These are phyloP conservation scores for Hypselothyrea guttata DNA, from an alignment of 2,888 invertebrate species.

Conservation along the genomic window DNA sequence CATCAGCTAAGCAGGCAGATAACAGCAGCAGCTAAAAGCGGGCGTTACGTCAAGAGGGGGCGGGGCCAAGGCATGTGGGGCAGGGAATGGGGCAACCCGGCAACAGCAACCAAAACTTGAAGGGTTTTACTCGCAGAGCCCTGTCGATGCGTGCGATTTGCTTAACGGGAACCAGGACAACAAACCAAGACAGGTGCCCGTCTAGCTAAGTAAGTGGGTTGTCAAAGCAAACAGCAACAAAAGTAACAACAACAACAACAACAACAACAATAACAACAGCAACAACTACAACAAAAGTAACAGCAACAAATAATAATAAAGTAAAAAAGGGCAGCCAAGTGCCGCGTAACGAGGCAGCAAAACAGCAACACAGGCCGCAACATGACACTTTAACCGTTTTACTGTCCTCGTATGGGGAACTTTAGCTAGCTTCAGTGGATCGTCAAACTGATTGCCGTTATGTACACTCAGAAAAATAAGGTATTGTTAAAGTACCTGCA, in stretches of 20 bases:
- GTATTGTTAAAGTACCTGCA: too few species aligned
- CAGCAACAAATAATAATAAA: constrained; percentile 69
- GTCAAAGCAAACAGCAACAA: constrained; percentile 72
- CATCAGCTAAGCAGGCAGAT: constrained; percentile 68
- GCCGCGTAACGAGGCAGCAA: constrained; percentile 51
- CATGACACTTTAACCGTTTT: constrained; percentile 73
- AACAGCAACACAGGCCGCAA: constrained; percentile 54
- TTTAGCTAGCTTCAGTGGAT: not conserved
- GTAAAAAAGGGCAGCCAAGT: constrained; percentile 52
- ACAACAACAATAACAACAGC: constrained; percentile 13
- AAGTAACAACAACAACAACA: constrained; percentile 21
- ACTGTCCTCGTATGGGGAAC: constrained; percentile 42
- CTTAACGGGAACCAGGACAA: constrained; percentile 35
- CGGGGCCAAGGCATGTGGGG: not conserved
- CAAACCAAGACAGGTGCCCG: constrained; percentile 32
- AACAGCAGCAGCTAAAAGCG: constrained; percentile 24
- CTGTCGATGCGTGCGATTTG: constrained; percentile 76
- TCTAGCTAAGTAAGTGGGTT: constrained; percentile 71
- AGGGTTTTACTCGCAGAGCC: constrained; percentile 53
- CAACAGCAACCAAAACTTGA: constrained; percentile 40
- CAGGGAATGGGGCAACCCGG: too few species aligned
- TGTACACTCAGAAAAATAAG: too few species aligned
- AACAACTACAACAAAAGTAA: constrained; percentile 36
- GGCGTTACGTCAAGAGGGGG: not conserved
- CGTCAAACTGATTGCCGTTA: constrained; percentile 50